Conservation (phyloP, 2,797 vertebrate genomes). For the Lutjanus argentimaculatus region DNA sequence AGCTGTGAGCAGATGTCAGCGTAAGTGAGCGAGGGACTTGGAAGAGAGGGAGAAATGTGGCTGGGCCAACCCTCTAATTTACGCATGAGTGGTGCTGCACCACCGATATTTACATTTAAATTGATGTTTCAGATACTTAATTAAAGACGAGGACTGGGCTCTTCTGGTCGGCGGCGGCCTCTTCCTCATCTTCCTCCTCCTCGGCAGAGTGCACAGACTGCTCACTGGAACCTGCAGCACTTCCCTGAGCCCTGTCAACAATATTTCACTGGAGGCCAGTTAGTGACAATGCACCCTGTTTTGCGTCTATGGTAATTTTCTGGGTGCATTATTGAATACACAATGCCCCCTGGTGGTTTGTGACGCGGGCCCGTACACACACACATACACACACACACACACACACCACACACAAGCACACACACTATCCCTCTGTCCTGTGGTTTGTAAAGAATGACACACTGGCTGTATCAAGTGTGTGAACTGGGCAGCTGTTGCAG, state of each 20-base stretch:
- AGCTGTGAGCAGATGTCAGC: slow-evolving; percentile 91
- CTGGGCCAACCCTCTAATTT: slow-evolving; percentile 89
- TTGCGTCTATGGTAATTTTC: slow-evolving; percentile 82
- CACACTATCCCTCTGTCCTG: slow-evolving; percentile 33
- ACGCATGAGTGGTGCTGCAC: slow-evolving; percentile 89
- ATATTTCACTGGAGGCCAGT: slow-evolving; percentile 86
- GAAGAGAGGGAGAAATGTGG: slow-evolving; percentile 85
- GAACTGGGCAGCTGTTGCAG: slow-evolving; percentile 15
- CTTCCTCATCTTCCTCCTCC: slow-evolving; percentile 89
- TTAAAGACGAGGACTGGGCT: slow-evolving; percentile 91
- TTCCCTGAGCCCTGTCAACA: slow-evolving; percentile 84
- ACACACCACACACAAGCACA: slow-evolving; percentile 1
- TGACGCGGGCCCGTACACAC: slow-evolving; percentile 51
- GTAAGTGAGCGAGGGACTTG: slow-evolving; percentile 89
- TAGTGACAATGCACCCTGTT: slow-evolving; percentile 84
- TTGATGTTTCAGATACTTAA: slow-evolving; percentile 93
- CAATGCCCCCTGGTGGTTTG: slow-evolving; percentile 90
- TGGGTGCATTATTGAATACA: slow-evolving; percentile 87
- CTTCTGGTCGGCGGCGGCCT: slow-evolving; percentile 86
- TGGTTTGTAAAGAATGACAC: slow-evolving; percentile 40
- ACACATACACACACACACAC: slow-evolving; percentile 5
- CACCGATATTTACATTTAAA: slow-evolving; percentile 93
- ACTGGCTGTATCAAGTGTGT: slow-evolving; percentile 8
- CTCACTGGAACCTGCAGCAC: slow-evolving; percentile 87
- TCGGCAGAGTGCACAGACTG: slow-evolving; percentile 86